Percentiles rank a stretch among this genome's conserved stretches.
Conservation (phyloP, 2,113 vertebrate genomes). For the Maylandia zebra region DNA sequence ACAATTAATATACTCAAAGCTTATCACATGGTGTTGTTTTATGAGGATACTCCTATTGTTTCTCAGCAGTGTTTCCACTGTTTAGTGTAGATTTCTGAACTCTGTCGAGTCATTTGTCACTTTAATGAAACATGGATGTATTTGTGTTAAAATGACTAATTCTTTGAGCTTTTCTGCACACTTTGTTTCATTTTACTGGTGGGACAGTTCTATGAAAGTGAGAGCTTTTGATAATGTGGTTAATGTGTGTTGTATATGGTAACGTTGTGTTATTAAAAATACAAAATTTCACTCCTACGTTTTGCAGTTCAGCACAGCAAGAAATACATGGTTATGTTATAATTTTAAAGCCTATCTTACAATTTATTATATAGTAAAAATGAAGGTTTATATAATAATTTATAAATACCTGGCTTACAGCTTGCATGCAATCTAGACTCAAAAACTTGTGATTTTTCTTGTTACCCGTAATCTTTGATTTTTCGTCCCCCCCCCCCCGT, state of each 20-base stretch:
- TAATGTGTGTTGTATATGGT: not conserved
- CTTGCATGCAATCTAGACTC: not conserved
- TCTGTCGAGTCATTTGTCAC: not conserved
- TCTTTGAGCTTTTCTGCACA: not conserved
- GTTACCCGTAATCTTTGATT: not conserved
- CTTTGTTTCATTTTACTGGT: not conserved
- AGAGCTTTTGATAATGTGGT: not conserved
- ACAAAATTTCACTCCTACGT: not conserved
- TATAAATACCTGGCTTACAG: not conserved
- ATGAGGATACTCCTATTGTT: not conserved
- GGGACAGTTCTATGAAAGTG: not conserved
- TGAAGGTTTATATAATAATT: fast-evolving
- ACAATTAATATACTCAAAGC: not conserved
- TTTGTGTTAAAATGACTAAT: not conserved
- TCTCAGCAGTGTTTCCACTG: fast-evolving
- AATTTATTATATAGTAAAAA: not conserved
- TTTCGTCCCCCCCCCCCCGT: fast-evolving
- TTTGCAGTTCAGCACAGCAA: not conserved
- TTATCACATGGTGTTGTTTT: not conserved
- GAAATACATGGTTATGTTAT: not conserved
- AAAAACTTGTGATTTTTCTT: not conserved
- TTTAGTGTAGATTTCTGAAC: not conserved
- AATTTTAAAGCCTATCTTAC: not conserved
- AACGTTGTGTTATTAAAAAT: not conserved
- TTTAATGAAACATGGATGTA: not conserved